phyloP scores from a whole-genome alignment of 2,113 vertebrate genomes.

The Leucosticte australis region DNA sequence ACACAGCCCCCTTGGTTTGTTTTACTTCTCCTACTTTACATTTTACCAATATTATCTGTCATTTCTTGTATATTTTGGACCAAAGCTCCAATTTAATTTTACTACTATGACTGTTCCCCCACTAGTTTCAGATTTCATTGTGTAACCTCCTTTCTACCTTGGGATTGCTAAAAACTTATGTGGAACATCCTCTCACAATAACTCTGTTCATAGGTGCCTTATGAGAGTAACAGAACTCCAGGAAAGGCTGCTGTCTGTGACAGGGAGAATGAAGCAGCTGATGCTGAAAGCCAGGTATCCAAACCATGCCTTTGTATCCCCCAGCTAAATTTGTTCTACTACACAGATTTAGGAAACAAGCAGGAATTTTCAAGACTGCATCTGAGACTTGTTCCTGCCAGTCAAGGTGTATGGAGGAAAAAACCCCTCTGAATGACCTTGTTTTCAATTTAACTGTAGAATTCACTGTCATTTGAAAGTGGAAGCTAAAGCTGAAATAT shows the following conservation, averaged over 20 bases:
- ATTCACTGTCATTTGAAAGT: background rate
- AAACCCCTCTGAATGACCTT: background rate
- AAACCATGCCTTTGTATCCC: background rate
- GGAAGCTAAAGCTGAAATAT: background rate
- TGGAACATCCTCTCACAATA: background rate
- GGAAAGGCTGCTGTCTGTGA: background rate
- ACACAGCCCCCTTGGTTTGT: background rate
- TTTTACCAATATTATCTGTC: background rate
- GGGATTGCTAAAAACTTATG: background rate
- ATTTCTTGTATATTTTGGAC: background rate
- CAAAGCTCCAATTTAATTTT: background rate
- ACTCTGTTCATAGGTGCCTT: background rate
- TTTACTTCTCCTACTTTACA: background rate
- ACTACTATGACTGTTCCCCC: background rate
- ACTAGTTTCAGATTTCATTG: background rate
- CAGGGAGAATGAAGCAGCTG: background rate
- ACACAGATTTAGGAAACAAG: background rate
- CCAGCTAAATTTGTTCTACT: background rate
- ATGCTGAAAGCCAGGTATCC: background rate
- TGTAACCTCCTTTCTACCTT: background rate
- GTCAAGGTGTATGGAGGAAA: background rate
- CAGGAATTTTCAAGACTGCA: background rate
- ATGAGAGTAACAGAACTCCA: background rate
- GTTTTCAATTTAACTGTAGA: background rate
- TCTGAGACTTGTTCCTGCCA: background rate